Base-by-base conservation (phyloP, 2,888 invertebrate genomes). In the Apamea epomidion region DNA sequence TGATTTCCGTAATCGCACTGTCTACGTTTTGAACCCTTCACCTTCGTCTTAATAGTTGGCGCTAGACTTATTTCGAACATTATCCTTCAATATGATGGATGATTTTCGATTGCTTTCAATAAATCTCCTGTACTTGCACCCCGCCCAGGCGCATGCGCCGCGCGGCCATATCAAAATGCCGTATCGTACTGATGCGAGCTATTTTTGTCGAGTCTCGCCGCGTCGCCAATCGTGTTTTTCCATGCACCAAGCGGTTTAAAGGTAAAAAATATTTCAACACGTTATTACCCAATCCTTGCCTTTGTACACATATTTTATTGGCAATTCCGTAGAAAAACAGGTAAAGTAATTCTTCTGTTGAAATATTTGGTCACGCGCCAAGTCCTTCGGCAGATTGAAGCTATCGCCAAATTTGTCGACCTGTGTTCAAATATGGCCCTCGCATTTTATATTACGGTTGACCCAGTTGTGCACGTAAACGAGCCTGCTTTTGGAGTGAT, bases 171-270 rank as follows among this genome's bases (percentile, higher is more conserved):
- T 90, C 84, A 88, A 91, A 92, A 89, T 87, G 86, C 86, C 84
- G 87, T 89, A 91, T 87, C 88, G 83, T 87, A 86, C 89, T 84
- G 84, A 84, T 84, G 85, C 83, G 70, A 82, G 89, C 87, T 92
- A 92, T 92, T 92, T 92, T 88, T 91, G 90, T 84, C 84, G 81
- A 84, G 82, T 68, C 85, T 79, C 83, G 87, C 82, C 84, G 82
- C 84, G 78, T 85, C 85, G 86, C 78, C 84, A 82, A 90, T 86
- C 86, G 84, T 89, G 78, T 86, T 86, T 82, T 87, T 87, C 82
- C 85, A 87, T 84, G 78, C 82, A 81, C 71, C 68, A 70, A 76
- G 69, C 60, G 70, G 72, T 80, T 70, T 68, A 74, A 83, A 76
- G 68, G 72, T 80, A 78, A 84, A 88, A 72, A 79, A 82, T 76